Evolutionary conservation across 2,888 invertebrate species (phyloP).

Genomic region (Erebia epiphron): DNA sequence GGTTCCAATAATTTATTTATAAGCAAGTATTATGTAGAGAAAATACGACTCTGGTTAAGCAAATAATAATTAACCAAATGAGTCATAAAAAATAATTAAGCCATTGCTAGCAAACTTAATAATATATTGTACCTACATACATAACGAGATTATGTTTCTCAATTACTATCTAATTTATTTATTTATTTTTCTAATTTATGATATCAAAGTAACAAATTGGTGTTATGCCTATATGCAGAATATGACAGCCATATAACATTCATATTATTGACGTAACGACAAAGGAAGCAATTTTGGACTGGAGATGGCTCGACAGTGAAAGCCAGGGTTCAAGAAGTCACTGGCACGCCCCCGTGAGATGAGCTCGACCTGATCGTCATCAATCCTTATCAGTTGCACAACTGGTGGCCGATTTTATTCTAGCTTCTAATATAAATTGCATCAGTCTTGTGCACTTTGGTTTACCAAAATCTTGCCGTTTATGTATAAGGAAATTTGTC

Average conservation of each 20-base stretch:
- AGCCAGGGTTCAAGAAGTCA: constrained; percentile 76
- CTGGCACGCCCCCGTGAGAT: constrained; percentile 47
- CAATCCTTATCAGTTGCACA: constrained; percentile 60
- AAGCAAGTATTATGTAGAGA: no score
- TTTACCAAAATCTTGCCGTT: background rate
- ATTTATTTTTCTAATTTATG: no score
- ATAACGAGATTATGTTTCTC: background rate
- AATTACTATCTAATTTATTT: background rate
- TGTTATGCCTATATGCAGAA: background rate
- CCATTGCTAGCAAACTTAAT: background rate
- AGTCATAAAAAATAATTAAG: no score
- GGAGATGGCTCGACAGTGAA: constrained; percentile 61
- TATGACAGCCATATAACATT: constrained; percentile 5
- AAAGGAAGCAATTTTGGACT: constrained; percentile 47
- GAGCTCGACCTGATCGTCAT: constrained; percentile 51
- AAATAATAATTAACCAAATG: no score
- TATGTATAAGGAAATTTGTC: background rate
- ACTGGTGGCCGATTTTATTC: constrained; percentile 32
- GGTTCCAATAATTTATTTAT: no score
- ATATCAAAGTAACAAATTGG: background rate
- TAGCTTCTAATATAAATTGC: background rate
- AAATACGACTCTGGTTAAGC: no score
- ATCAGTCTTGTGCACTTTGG: background rate
- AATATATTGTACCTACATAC: background rate
- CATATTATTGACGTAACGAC: constrained; percentile 43